A percentile compares a stretch with the other conserved stretches of the same genome.
Evolutionary conservation across 2,888 invertebrate genomes (phyloP).

Genomic region (Salticus scenicus): DNA sequence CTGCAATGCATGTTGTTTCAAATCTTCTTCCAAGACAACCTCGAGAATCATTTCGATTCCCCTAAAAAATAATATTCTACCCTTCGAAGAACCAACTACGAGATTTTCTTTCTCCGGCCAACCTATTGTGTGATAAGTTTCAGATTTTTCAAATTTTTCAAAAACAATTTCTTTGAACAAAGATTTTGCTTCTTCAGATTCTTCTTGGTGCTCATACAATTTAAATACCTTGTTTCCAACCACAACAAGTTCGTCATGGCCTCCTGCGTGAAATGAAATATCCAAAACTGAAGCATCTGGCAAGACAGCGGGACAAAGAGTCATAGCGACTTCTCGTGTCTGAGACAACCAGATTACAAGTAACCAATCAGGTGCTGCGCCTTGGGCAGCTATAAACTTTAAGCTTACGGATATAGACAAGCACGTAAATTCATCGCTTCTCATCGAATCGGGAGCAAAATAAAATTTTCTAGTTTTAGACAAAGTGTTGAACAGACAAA

Average conservation of each 20-base stretch:
- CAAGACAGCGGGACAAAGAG: slow-evolving; percentile 18
- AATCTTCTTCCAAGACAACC: neutral
- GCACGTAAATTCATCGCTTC: slow-evolving; percentile 9
- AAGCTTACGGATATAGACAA: slow-evolving; percentile 27
- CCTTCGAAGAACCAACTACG: slow-evolving; percentile 26
- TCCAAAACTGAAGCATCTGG: neutral
- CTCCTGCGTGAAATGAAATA: slow-evolving; percentile 40
- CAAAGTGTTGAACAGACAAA: slow-evolving; percentile 31
- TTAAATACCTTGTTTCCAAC: slow-evolving; percentile 39
- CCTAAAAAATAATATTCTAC: slow-evolving; percentile 41
- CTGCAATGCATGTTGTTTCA: neutral
- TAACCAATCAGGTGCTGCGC: slow-evolving; percentile 31
- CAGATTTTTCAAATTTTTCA: slow-evolving; percentile 39
- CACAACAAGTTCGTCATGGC: slow-evolving; percentile 32
- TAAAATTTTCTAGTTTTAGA: slow-evolving; percentile 37
- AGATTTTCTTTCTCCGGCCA: slow-evolving; percentile 57
- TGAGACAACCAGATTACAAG: slow-evolving; percentile 44
- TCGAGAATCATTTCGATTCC: slow-evolving; percentile 38
- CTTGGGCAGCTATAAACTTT: slow-evolving; percentile 42
- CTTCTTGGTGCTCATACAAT: slow-evolving; percentile 39
- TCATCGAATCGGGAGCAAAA: neutral
- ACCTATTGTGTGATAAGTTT: slow-evolving; percentile 23
- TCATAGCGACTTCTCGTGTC: slow-evolving; percentile 8
- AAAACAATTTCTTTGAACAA: slow-evolving; percentile 28
- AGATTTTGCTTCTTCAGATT: neutral